phyloP scores from a whole-genome alignment of 1,140 invertebrate species.

The Cyclargus thomasi region DNA sequence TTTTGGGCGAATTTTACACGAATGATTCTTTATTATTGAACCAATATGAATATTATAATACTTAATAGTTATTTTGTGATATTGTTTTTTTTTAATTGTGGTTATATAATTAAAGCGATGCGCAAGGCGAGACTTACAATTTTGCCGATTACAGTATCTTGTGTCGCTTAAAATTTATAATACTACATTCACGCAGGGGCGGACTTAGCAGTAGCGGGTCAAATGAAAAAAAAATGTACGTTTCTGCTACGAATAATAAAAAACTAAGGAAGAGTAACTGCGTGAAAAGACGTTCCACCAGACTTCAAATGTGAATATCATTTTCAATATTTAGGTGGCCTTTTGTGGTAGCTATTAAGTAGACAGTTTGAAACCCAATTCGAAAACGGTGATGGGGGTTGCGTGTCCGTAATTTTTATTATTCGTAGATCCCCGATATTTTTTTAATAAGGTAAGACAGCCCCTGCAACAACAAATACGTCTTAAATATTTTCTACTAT shows the following conservation, averaged over 20 bases:
- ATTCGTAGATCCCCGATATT: too few relatives aligned
- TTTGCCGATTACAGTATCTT: not conserved
- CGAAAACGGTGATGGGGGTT: too few relatives aligned
- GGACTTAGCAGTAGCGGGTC: not conserved
- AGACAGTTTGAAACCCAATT: too few relatives aligned
- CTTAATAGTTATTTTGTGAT: not conserved
- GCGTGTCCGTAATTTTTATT: too few relatives aligned
- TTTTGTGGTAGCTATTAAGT: too few relatives aligned
- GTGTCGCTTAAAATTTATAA: slow-evolving; percentile 8
- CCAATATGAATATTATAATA: not conserved
- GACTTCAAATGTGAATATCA: too few relatives aligned
- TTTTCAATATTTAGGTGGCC: too few relatives aligned
- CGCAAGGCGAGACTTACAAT: not conserved
- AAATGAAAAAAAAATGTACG: not conserved
- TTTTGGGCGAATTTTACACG: not conserved
- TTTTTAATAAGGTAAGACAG: not conserved
- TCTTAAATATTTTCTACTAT: not conserved
- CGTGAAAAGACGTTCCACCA: too few relatives aligned
- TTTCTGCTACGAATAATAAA: too few relatives aligned
- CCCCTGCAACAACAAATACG: not conserved
- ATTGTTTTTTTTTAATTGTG: not conserved
- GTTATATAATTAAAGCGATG: slow-evolving; percentile 5
- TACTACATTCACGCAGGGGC: not conserved
- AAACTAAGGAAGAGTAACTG: too few relatives aligned
- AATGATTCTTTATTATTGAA: not conserved